Base-by-base conservation (phyloP, 2,888 invertebrate genomes). In the Dromius quadrimaculatus region DNA sequence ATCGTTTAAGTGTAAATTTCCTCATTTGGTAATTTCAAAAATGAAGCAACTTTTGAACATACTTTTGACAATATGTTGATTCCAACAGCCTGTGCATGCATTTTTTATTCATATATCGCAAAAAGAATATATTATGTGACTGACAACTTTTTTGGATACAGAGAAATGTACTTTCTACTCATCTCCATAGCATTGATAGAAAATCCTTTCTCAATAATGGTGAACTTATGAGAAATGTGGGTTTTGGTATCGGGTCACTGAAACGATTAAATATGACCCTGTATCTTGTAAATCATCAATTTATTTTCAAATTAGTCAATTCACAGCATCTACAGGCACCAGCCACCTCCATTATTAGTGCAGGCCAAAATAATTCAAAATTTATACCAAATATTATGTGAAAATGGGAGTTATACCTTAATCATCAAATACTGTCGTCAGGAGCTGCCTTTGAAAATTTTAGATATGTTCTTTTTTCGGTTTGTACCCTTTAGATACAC, bases 51-150 rank as follows among this genome's bases (percentile, higher is more conserved):
- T 9, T 32, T 59, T 23, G 28, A 54, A 36, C 50, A 41, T 15
- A 63, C 57, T 34, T 72, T 63, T 45, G 19, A 38, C 19, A 72
- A 43, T 32, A 36, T 72, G 54, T 72, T 70, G 20, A 72, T 70
- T 54, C 64, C 69, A 34, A 70, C 41, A 57, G 43, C 20, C 23
- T 68, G 68, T 9, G 17, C 13, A 13, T 61, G 68, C 64, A 72
- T 57, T 50, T 64, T 34, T 62, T 2, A 70, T 57, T 59, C 13
- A 38, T 54, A 57, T 72, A 70, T 32, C 9, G 28, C 32, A 71
- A 19, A 28, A 84, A 78, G 47, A 74, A 70, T 71, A 66, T 54
- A 57, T 50, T 71, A 9, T 45, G 34, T 43, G 43, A 17, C 15
- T 43, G 43, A 17, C 15, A 43, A 15, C 13, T 43, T 61, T 54